Evolutionary conservation across 2,797 vertebrate species (phyloP).

Genomic region (Salmo trutta): DNA sequence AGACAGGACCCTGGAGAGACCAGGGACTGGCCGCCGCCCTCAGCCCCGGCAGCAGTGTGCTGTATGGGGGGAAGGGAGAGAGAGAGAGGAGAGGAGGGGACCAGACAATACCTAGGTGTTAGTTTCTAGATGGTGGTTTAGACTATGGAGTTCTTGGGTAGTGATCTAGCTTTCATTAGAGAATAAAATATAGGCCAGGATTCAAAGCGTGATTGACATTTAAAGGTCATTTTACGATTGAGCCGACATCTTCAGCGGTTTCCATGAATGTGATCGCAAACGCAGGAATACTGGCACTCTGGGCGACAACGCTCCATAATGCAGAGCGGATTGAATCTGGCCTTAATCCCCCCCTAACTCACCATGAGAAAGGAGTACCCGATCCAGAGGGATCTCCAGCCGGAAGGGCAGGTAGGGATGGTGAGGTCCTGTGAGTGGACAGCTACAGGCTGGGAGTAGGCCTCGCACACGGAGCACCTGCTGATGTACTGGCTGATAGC

Average conservation of each 20-base stretch:
- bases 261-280: background rate
- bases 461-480: conserved; percentile 93
- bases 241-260: too few species aligned
- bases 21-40: conserved; percentile 93
- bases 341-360: conserved; percentile 32
- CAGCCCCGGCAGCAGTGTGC: conserved; percentile 90
- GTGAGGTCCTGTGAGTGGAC: conserved; percentile 92
- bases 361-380: conserved; percentile 99
- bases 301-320: too few species aligned
- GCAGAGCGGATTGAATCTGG: too few species aligned
- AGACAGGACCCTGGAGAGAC: conserved; percentile 94
- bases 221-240: too few species aligned
- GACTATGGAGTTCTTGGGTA: background rate
- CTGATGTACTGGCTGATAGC: conserved; percentile 92
- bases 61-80: conserved; percentile 50
- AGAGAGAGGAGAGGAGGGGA: background rate
- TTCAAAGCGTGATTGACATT: background rate
- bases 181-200: background rate
- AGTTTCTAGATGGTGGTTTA: background rate
- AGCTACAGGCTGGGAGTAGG: conserved; percentile 88
- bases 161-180: background rate
- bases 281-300: background rate
- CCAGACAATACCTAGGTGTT: background rate
- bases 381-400: conserved; percentile 97
- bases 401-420: conserved; percentile 87